Evolutionary conservation across 37 sponge, comb jelly and placozoan species (phyloP).

Genomic region (Chondrilla cf. caribensis): DNA sequence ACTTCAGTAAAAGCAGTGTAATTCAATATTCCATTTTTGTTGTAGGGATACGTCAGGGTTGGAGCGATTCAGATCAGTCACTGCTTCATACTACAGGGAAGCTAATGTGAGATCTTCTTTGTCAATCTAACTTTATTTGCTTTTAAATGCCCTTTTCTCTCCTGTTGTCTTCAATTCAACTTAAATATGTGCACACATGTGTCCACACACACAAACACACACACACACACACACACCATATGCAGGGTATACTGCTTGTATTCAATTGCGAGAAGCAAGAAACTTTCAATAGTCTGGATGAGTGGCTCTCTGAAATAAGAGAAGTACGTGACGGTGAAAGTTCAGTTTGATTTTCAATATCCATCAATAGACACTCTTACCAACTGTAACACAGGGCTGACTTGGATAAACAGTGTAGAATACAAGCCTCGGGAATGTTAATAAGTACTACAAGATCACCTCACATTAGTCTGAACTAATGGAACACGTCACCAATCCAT

Average conservation of each 20-base stretch:
- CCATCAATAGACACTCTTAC: no score
- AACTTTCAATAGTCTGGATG: constrained; percentile 50
- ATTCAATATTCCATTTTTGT: no score
- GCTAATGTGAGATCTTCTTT: constrained; percentile 50
- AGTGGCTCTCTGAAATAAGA: constrained; percentile 67
- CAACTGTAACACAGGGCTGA: no score
- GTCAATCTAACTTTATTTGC: neutral
- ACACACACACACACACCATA: neutral
- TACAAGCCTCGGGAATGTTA: no score
- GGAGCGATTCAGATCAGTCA: constrained; percentile 76
- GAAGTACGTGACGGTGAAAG: constrained; percentile 8
- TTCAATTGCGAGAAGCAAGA: constrained; percentile 32
- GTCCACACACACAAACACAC: neutral
- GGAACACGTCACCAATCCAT: no score
- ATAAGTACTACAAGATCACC: no score
- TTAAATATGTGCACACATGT: neutral
- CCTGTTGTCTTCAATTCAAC: neutral
- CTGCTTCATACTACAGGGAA: constrained; percentile 77
- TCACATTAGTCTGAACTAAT: no score
- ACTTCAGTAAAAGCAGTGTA: no score
- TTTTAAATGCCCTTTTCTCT: neutral
- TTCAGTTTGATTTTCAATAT: no score
- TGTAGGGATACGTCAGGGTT: constrained; percentile 81
- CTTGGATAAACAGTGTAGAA: no score
- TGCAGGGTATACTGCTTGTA: constrained; percentile 59